Conservation (phyloP, 2,113 vertebrate genomes). For the Falco punctatus region DNA sequence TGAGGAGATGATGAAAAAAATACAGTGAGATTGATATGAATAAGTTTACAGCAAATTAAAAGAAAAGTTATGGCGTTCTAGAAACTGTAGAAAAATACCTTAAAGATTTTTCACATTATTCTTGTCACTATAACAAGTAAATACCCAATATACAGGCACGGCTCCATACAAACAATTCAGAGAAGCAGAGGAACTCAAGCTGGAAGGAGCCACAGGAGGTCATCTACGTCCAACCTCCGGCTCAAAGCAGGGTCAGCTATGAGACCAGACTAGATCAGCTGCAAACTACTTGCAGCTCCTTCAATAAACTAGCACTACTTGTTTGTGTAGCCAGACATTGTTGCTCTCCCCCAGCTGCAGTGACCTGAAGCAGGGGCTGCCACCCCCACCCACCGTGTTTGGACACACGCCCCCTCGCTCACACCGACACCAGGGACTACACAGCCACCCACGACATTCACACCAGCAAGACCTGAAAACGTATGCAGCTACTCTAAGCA, state of each 20-base stretch:
- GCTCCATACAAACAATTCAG: not conserved
- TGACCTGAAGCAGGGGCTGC: not conserved
- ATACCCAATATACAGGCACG: fast-evolving
- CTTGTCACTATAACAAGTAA: not conserved
- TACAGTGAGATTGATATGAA: not conserved
- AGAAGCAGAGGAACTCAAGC: not conserved
- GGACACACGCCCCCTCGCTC: fast-evolving
- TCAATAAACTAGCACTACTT: not conserved
- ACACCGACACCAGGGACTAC: not conserved
- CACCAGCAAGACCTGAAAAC: not conserved
- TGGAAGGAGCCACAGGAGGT: not conserved
- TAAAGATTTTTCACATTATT: not conserved
- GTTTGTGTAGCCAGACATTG: not conserved
- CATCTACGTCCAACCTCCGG: not conserved
- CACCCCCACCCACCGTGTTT: not conserved
- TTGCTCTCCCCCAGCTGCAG: not conserved
- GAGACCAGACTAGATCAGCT: not conserved
- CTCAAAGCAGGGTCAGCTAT: not conserved
- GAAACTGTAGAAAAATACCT: not conserved
- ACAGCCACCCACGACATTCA: fast-evolving
- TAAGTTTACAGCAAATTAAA: not conserved
- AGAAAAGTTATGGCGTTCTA: not conserved
- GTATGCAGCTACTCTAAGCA: fast-evolving
- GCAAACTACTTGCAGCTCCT: not conserved
- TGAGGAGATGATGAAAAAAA: constrained; percentile 50